phyloP scores from a whole-genome alignment of 2,113 vertebrate species.

The Hydrolagus affinis region DNA sequence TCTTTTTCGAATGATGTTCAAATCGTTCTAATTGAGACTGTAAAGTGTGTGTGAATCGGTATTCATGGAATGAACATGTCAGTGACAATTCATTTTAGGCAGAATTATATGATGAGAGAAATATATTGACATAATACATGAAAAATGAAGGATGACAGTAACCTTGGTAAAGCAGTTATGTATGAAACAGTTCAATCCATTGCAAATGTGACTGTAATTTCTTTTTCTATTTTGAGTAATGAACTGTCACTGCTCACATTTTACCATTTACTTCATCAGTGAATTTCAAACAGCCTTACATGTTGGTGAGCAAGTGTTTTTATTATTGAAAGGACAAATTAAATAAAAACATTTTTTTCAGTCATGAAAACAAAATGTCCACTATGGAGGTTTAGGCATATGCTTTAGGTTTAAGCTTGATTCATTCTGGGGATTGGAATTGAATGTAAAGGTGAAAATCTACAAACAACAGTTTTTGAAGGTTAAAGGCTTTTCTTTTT shows the following conservation, averaged over 20 bases:
- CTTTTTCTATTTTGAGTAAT: conserved; percentile 18
- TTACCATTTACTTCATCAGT: background rate
- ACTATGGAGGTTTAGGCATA: background rate
- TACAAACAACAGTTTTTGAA: background rate
- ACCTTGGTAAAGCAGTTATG: conserved; percentile 14
- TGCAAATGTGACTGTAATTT: background rate
- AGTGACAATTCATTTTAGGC: conserved; percentile 8
- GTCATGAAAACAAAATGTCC: background rate
- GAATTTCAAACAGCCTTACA: background rate
- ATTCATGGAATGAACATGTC: background rate
- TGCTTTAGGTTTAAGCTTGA: background rate
- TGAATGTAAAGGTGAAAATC: background rate
- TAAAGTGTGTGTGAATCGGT: background rate
- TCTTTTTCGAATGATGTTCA: background rate
- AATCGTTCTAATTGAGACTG: background rate
- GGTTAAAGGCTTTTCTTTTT: background rate
- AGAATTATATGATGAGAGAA: conserved; percentile 30
- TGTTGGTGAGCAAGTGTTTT: background rate
- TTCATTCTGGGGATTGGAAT: background rate
- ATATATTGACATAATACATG: background rate
- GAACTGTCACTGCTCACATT: background rate
- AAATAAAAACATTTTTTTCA: background rate
- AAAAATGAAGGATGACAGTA: conserved; percentile 23
- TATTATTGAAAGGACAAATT: background rate
- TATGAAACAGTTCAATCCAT: background rate